Evolutionary conservation across 2,113 vertebrate genomes (phyloP).

Genomic region (Delphinapterus leucas): DNA sequence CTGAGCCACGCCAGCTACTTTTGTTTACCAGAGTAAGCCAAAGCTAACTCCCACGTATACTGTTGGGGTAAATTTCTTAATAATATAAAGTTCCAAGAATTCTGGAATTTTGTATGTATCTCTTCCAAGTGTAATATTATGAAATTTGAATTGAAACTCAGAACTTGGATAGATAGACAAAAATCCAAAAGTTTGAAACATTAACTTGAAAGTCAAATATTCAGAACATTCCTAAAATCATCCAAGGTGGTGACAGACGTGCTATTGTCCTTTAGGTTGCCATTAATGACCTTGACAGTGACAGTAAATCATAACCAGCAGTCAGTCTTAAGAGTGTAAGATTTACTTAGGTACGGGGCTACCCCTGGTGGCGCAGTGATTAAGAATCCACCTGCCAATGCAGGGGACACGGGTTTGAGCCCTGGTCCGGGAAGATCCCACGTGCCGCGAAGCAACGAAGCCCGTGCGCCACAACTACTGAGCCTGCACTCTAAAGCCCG

Average conservation of each 20-base stretch:
- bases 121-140: background rate
- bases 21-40: background rate
- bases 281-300: background rate
- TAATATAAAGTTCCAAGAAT: background rate
- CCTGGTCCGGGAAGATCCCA: too few species aligned
- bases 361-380: too few species aligned
- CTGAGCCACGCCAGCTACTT: background rate
- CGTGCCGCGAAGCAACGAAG: too few species aligned
- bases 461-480: too few species aligned
- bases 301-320: background rate
- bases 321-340: background rate
- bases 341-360: background rate
- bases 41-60: background rate
- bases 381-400: too few species aligned
- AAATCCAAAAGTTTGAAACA: background rate
- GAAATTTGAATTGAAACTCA: background rate
- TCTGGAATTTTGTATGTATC: background rate
- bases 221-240: background rate
- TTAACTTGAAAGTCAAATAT: background rate
- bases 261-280: background rate
- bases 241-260: background rate
- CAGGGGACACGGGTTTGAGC: too few species aligned
- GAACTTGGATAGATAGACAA: background rate
- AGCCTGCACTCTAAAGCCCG: too few species aligned
- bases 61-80: background rate